Base-by-base conservation (phyloP, 2,888 invertebrate species). In the Dolomedes plantarius region DNA sequence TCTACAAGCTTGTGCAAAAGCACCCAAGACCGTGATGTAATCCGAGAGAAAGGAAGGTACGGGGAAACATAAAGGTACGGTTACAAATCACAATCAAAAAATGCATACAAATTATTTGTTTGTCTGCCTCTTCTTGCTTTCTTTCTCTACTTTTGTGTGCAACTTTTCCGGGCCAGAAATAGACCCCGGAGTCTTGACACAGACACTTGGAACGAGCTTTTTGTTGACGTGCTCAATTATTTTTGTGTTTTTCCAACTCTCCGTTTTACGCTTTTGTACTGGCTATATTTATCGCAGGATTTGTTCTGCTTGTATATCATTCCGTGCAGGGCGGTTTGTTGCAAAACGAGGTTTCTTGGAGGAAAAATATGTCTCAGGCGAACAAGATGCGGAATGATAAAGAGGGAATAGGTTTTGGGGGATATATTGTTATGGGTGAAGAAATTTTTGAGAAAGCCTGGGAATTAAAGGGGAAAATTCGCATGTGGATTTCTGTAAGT, bases 181-280 rank as follows among this genome's bases (percentile, higher is more conserved):
- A 46, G 46, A 46, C 46, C 46, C n/a, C n/a, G 16, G 46, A 46
- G 46, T 46, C 46, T 46, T 46, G 46, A 46, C 46, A 46, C 46
- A 46, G 46, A n/a, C 11, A 9, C n/a, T 46, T 46, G 46, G 46
- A 46, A 46, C 46, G 46, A 46, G 46, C 46, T 46, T 46, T 46
- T 46, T 46, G 46, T 46, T 46, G 46, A 46, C 46, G 46, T 16
- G 46, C 46, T 46, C 46, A 46, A 46, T 46, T 46, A 46, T 46
- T 46, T 46, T 46, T 46, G 46, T 46, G 11, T 46, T 46, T 36
- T 36, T 36, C 5, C 36, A 16, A 16, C 46, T 46, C 46, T 46
- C 9, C 9, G 46, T 46, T 16, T 9, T n/a, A n/a, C 46, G 46
- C 46, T 46, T 46, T 46, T 46, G 46, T 46, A 16, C n/a, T 16